Evolutionary conservation across 2,797 vertebrate genomes (phyloP).

Genomic region (Chaunax sp.): DNA sequence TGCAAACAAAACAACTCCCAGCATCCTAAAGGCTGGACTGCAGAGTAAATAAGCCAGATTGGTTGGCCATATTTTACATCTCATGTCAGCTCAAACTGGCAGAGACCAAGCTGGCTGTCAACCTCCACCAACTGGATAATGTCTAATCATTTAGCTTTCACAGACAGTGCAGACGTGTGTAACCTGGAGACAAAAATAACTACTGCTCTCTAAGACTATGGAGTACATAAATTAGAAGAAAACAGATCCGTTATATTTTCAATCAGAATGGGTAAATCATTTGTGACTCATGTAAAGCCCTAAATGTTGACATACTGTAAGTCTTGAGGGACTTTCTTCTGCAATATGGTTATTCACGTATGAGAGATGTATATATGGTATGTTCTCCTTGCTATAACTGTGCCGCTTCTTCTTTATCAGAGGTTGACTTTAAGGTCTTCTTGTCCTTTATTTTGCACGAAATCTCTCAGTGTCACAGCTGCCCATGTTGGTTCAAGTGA

Average conservation of each 20-base stretch:
- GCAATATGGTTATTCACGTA: conserved; percentile 35
- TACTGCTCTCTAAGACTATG: conserved; percentile 8
- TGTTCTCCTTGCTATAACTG: conserved; percentile 19
- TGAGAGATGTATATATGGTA: conserved; percentile 7
- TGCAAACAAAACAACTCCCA: conserved; percentile 57
- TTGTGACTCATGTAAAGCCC: background rate
- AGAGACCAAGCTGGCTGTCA: conserved; percentile 63
- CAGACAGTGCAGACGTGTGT: conserved; percentile 48
- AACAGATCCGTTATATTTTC: conserved; percentile 3
- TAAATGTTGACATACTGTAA: conserved; percentile 5
- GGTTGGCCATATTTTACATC: conserved; percentile 70
- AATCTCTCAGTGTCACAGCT: conserved; percentile 45
- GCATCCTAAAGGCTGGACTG: conserved; percentile 45
- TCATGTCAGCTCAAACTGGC: conserved; percentile 71
- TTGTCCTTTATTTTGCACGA: conserved; percentile 29
- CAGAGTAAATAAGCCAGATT: conserved; percentile 56
- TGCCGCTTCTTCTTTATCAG: conserved; percentile 11
- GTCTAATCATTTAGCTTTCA: conserved; percentile 59
- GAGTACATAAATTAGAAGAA: conserved; percentile 20
- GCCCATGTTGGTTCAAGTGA: conserved; percentile 53
- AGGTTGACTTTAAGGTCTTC: conserved; percentile 18
- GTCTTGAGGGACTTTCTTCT: conserved; percentile 3
- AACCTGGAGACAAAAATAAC: conserved; percentile 35
- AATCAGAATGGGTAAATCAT: conserved; percentile 3
- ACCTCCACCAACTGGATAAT: conserved; percentile 65